These are phyloP conservation scores for Pelosia muscerda DNA, from an alignment of 2,888 invertebrate genomes.

Conservation along the genomic window DNA sequence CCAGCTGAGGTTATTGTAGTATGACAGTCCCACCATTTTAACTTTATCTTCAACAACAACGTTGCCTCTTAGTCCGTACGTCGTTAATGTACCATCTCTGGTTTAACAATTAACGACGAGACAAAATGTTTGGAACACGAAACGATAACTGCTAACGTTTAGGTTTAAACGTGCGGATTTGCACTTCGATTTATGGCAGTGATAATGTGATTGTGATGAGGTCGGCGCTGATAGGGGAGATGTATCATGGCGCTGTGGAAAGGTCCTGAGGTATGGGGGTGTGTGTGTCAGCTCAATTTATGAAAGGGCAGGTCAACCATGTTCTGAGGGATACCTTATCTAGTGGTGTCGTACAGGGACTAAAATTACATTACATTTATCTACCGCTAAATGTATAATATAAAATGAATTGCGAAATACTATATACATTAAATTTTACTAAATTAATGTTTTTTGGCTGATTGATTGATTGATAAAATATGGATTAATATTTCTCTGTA, in stretches of 20 bases:
- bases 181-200: conserved; percentile 42
- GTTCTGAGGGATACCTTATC: background rate
- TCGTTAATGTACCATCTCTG: conserved; percentile 43
- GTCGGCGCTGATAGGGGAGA: conserved; percentile 40
- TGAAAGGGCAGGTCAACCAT: conserved; percentile 12
- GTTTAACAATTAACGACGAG: conserved; percentile 49
- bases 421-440: too few relatives aligned
- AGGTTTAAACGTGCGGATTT: conserved; percentile 34
- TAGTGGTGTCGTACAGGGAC: background rate
- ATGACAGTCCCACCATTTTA: conserved; percentile 65
- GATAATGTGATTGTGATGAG: conserved; percentile 40
- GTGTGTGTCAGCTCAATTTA: conserved; percentile 12
- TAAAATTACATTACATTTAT: background rate
- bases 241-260: conserved; percentile 34
- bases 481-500: too few relatives aligned
- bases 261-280: conserved; percentile 9
- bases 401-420: too few relatives aligned
- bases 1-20: conserved; percentile 65
- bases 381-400: background rate
- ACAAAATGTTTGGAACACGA: conserved; percentile 42
- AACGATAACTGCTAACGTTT: conserved; percentile 50
- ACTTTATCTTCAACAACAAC: conserved; percentile 69
- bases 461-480: too few relatives aligned
- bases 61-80: conserved; percentile 41
- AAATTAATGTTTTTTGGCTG: too few relatives aligned